Evolutionary conservation across 1,140 invertebrate species (phyloP), one percentile per base, ranked within the genome.

Genomic region (Drosophila pallidifrons): DNA sequence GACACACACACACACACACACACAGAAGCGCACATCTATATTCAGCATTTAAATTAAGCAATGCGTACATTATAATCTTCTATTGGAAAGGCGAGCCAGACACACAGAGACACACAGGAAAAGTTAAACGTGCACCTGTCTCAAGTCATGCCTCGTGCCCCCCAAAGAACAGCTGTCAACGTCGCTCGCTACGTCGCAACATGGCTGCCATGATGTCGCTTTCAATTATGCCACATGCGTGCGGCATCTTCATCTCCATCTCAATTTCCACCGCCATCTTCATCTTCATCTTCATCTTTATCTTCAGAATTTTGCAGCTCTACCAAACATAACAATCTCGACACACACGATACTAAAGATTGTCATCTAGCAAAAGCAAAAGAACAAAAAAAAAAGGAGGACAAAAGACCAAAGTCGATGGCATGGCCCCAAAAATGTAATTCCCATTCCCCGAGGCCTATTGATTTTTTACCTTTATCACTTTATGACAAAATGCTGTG

Each of bases 31-130:
- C 41, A 25, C 20, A 43, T 51, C 85, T 60, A 69, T 74, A 66
- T 70, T 65, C 66, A 61, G 80, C 72, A 81, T 81, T 88, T 67
- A 83, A 89, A 89, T 89, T 88, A 81, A 73, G 85, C 85, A 83
- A 81, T 85, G 78, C 85, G 68, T 79, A 89, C 85, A 89, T 89
- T 89, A 89, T 89, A 89, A 89, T 89, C 85, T 85, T 81, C 75
- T 67, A 78, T 78, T 77, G 49, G 70, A 78, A 51, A 28, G 55
- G 3, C 54, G 75, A 58, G 49, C 35, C 20, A 25, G 20, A 25
- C 20, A 4, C 16, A 16, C 16, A 16, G 16, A 16, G 16, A 61
- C 65, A 63, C 32, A 55, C 65, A 80, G 45, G 35, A 61, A 75
- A 79, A 76, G 63, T 79, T 76, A 73, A 79, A 77, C 69, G 69